Conservation (phyloP, 2,888 invertebrate species). For the Aphodius sticticus region DNA sequence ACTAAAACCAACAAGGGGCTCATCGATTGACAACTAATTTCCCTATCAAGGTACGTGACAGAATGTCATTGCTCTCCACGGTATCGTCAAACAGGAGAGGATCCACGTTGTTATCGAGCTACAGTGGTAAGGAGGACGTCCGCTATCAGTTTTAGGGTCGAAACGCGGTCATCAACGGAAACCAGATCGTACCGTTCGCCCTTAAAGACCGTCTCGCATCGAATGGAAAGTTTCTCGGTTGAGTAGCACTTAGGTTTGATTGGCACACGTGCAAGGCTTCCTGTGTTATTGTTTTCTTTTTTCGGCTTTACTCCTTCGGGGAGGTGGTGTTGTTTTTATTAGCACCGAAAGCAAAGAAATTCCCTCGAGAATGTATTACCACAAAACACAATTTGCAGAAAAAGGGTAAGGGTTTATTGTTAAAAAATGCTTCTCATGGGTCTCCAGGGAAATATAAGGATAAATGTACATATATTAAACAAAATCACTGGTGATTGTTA, state of each 20-base stretch:
- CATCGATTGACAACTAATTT: background rate
- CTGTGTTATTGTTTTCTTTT: background rate
- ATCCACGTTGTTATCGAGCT: background rate
- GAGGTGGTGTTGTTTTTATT: background rate
- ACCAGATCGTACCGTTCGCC: background rate
- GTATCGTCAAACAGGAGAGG: background rate
- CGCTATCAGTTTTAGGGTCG: background rate
- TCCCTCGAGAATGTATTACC: background rate
- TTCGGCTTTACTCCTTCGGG: background rate
- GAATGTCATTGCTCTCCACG: background rate
- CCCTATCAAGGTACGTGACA: slow-evolving; percentile 4
- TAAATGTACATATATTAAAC: too few relatives aligned
- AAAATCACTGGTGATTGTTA: too few relatives aligned
- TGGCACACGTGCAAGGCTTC: background rate
- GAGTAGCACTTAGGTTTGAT: slow-evolving; percentile 4
- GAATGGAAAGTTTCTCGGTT: background rate
- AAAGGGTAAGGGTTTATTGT: background rate
- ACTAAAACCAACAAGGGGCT: background rate
- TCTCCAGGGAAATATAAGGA: too few relatives aligned
- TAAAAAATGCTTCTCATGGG: background rate
- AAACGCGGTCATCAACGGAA: slow-evolving; percentile 4
- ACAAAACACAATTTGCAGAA: background rate
- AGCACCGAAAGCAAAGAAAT: background rate
- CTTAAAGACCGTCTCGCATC: background rate
- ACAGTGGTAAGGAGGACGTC: background rate